These are phyloP conservation scores for Zygaena filipendulae DNA, from an alignment of 2,888 invertebrate genomes.

Conservation along the genomic window DNA sequence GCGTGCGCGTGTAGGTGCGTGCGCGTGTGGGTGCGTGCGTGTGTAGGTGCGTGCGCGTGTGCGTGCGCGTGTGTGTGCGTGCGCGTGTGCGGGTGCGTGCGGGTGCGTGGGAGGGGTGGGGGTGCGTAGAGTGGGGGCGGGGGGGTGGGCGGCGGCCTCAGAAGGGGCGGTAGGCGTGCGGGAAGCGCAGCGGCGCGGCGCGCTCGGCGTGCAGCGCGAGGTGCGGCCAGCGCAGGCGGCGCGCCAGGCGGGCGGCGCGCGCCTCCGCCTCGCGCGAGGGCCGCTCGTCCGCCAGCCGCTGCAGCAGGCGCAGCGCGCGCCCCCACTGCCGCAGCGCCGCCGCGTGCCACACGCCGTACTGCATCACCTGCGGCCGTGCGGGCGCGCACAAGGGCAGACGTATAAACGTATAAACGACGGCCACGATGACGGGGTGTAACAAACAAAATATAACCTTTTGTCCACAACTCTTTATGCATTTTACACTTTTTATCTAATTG, in stretches of 20 bases:
- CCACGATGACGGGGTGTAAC: too few species aligned
- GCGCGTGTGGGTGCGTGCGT: too few species aligned
- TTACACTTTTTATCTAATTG: too few species aligned
- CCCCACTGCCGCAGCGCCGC: conserved; percentile 83
- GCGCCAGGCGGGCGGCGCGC: conserved; percentile 72
- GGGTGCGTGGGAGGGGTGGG: too few species aligned
- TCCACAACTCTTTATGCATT: too few species aligned
- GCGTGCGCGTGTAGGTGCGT: too few species aligned
- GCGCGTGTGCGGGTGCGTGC: too few species aligned
- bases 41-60: too few species aligned
- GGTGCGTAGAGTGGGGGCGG: background rate
- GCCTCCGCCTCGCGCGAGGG: conserved; percentile 78
- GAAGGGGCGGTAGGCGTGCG: conserved; percentile 76
- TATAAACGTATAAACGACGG: background rate
- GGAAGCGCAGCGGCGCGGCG: conserved; percentile 75
- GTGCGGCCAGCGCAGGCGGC: conserved; percentile 77
- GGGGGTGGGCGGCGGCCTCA: conserved; percentile 41
- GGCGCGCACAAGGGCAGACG: background rate
- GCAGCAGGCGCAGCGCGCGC: conserved; percentile 79
- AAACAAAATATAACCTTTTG: too few species aligned
- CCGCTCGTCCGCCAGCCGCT: conserved; percentile 85
- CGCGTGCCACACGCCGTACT: conserved; percentile 87
- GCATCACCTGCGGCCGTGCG: conserved; percentile 70
- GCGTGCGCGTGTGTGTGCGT: too few species aligned
- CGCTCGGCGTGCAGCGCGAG: conserved; percentile 65